Percentiles rank a stretch among this genome's conserved stretches.
Conservation (phyloP, 2,888 invertebrate species). For the Caenorhabditis zanzibari region DNA sequence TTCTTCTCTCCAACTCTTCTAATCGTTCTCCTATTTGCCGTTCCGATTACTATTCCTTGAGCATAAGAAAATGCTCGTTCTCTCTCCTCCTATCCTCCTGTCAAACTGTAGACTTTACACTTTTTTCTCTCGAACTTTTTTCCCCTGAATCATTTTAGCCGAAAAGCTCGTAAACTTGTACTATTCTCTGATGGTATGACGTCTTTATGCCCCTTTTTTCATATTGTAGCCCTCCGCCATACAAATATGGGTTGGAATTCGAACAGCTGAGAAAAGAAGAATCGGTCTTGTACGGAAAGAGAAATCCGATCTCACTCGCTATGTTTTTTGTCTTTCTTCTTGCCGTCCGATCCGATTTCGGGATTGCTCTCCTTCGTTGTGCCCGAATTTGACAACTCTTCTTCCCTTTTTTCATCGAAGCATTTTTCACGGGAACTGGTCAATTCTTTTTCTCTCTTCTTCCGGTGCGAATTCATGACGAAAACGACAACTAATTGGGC, state of each 20-base stretch:
- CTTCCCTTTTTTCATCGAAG: neutral
- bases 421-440: constrained; percentile 46
- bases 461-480: constrained; percentile 43
- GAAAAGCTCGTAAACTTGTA: constrained; percentile 55
- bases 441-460: constrained; percentile 39
- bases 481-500: constrained; percentile 53
- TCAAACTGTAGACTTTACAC: constrained; percentile 55
- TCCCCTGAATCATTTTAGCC: constrained; percentile 50
- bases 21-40: constrained; percentile 45
- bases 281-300: constrained; percentile 50
- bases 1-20: neutral
- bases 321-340: constrained; percentile 19
- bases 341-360: constrained; percentile 46
- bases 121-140: constrained; percentile 17
- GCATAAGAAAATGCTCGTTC: constrained; percentile 37
- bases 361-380: constrained; percentile 17
- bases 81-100: constrained; percentile 9
- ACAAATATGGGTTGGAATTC: constrained; percentile 32
- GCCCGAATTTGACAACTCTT: constrained; percentile 39
- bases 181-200: constrained; percentile 9
- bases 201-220: constrained; percentile 13
- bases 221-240: constrained; percentile 27
- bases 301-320: constrained; percentile 49
- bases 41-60: constrained; percentile 58
- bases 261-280: constrained; percentile 24